Conservation (phyloP, 2,113 vertebrate species). For the Falcunculus frontatus region DNA sequence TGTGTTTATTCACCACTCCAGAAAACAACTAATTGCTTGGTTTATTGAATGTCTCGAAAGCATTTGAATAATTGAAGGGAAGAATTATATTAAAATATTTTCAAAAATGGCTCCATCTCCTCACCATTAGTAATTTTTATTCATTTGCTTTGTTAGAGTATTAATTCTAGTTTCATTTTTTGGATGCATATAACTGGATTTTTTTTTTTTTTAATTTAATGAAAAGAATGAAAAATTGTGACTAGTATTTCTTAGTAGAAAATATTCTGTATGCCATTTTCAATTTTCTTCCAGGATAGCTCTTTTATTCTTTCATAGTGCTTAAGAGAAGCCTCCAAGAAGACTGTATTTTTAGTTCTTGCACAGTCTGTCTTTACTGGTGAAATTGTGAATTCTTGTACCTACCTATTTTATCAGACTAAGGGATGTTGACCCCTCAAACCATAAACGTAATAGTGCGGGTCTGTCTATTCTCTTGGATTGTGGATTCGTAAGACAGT, state of each 20-base stretch:
- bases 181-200: not conserved
- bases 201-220: not conserved
- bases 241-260: not conserved
- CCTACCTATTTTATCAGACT: not conserved
- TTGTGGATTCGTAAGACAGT: not conserved
- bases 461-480: not conserved
- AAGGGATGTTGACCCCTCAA: not conserved
- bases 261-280: not conserved
- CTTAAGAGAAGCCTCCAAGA: not conserved
- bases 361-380: not conserved
- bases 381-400: not conserved
- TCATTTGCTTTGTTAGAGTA: not conserved
- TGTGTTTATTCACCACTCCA: not conserved
- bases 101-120: not conserved
- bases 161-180: not conserved
- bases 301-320: not conserved
- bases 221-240: not conserved
- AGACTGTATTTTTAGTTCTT: not conserved
- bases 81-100: not conserved
- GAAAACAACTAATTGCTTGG: not conserved
- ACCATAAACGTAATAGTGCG: not conserved
- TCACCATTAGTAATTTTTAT: not conserved
- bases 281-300: not conserved
- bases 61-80: not conserved
- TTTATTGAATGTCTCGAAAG: not conserved